Evolutionary conservation across 2,113 vertebrate species (phyloP).

Genomic region (Periophthalmodon schlosseri): DNA sequence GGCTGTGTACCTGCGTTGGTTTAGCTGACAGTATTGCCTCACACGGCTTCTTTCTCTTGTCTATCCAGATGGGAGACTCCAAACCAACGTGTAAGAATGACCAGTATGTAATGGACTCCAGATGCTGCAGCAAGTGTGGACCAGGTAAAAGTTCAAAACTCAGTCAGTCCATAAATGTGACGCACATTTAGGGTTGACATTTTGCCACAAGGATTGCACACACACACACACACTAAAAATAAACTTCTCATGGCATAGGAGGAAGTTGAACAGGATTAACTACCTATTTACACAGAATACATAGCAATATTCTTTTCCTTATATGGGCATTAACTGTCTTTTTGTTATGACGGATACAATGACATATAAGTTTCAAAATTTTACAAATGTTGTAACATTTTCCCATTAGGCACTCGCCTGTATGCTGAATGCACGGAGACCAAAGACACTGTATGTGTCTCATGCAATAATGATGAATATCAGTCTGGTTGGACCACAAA

Average conservation of each 20-base stretch:
- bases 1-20: not conserved
- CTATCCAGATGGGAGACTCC: conserved; percentile 57
- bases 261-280: conserved; percentile 38
- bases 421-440: conserved; percentile 76
- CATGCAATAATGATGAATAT: conserved; percentile 83
- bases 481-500: conserved; percentile 86
- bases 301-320: not conserved
- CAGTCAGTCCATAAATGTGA: not conserved
- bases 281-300: not conserved
- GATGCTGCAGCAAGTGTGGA: conserved; percentile 74
- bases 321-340: not conserved
- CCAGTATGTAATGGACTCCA: conserved; percentile 60
- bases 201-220: conserved; percentile 24
- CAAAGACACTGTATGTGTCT: conserved; percentile 75
- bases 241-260: not conserved
- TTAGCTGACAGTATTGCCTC: not conserved
- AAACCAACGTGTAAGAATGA: conserved; percentile 59
- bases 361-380: conserved; percentile 11
- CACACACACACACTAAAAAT: conserved; percentile 20
- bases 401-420: conserved; percentile 79
- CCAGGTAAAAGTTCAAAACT: conserved; percentile 68
- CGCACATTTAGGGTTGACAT: not conserved
- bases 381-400: not conserved
- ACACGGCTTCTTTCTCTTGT: conserved; percentile 5
- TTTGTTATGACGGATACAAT: not conserved